Percentiles rank a stretch among this genome's conserved stretches.
Conservation (phyloP, 64 coral and sea anemone genomes). For the Montipora foliosa region DNA sequence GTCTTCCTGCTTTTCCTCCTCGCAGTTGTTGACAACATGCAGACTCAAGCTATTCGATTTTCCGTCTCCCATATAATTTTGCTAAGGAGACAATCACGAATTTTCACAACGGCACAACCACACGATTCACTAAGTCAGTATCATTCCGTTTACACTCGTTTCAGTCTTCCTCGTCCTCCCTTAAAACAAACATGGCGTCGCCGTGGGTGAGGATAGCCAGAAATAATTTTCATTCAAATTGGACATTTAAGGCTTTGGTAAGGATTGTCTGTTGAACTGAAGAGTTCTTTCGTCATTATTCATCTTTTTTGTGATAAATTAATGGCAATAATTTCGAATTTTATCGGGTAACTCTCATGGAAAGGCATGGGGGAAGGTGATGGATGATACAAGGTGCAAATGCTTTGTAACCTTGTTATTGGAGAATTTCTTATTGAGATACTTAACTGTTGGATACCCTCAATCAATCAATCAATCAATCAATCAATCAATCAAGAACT, state of each 20-base stretch:
- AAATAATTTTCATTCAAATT: background rate
- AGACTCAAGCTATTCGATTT: background rate
- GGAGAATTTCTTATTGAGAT: no score
- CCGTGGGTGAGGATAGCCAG: background rate
- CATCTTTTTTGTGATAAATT: background rate
- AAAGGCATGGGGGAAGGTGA: no score
- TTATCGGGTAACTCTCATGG: no score
- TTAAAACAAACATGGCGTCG: constrained; percentile 11
- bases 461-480: no score
- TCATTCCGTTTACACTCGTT: background rate
- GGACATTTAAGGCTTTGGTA: background rate
- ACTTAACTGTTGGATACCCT: no score
- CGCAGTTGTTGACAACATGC: background rate
- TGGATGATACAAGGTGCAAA: no score
- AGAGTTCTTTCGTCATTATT: background rate
- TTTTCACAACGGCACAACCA: background rate
- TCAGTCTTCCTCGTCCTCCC: background rate
- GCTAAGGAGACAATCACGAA: no score
- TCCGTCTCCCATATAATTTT: background rate
- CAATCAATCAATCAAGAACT: no score
- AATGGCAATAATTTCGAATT: background rate
- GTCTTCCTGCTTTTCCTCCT: background rate
- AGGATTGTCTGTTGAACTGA: background rate
- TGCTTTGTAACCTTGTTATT: no score
- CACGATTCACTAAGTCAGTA: background rate